phyloP scores from a whole-genome alignment of 2,113 vertebrate species.

The Cygnus atratus region DNA sequence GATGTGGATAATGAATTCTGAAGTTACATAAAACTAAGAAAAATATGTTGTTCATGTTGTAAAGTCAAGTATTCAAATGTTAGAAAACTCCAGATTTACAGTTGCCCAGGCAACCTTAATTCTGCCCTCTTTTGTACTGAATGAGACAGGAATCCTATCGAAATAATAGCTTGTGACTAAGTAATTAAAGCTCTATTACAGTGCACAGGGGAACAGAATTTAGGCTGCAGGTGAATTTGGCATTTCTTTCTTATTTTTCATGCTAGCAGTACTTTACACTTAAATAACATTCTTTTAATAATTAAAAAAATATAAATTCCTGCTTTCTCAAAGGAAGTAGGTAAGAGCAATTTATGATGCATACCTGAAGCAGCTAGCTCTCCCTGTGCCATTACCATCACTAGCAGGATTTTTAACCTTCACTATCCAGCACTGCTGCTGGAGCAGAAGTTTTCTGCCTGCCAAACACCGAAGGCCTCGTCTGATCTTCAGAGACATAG shows the following conservation, averaged over 20 bases:
- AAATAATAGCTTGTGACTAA: constrained; percentile 44
- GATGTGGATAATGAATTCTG: neutral
- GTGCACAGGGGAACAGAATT: constrained; percentile 11
- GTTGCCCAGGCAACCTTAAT: constrained; percentile 55
- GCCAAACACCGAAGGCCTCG: neutral
- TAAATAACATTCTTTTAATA: neutral
- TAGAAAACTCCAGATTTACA: constrained; percentile 47
- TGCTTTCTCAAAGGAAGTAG: neutral
- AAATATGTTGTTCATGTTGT: neutral
- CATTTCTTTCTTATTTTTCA: constrained; percentile 7
- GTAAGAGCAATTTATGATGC: neutral
- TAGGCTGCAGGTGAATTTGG: neutral
- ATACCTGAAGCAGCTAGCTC: neutral
- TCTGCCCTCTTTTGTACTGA: constrained; percentile 42
- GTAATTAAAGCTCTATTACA: constrained; percentile 49
- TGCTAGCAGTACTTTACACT: neutral
- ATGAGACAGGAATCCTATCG: constrained; percentile 23
- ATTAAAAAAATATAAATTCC: neutral
- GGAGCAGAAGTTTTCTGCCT: neutral
- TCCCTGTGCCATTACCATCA: neutral
- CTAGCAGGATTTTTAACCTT: neutral
- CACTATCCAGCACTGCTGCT: neutral
- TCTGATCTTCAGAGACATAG: neutral
- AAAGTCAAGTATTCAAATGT: constrained; percentile 34
- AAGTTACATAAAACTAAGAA: constrained; percentile 43